Base-by-base conservation (phyloP, 1,140 invertebrate genomes). In the Neodiprion pinetum region DNA sequence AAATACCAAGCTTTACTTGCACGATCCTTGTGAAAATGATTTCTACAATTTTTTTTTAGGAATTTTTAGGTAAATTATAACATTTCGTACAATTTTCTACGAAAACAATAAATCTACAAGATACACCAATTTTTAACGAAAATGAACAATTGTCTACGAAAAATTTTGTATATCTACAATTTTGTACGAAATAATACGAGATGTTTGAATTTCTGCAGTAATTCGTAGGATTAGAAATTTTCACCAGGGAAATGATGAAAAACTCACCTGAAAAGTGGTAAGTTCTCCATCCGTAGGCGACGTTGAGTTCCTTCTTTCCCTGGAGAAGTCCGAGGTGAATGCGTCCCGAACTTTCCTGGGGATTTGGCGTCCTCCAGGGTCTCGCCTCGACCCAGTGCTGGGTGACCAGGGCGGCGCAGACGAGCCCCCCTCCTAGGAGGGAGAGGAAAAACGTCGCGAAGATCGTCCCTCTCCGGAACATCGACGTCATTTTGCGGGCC, bases 361-460 rank as follows among this genome's bases (percentile, higher is more conserved):
- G 91, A 83, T 94, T 94, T 0, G 90, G 90, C 0, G 90, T 90
- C 75, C 93, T 87, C 68, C 92, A 91, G 1, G 96, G 95, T 75
- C 89, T 90, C 0, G 96, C 94, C 48, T 93, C 92, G 1, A 96
- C 92, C 97, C 97, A 98, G 80, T 95, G 93, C 79, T 96, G 94
- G 0, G 96, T 98, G 0, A 95, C 95, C 73, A 98, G 86, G 47
- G 95, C 94, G 11, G 95, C 94, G 12, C 95, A 92, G 1, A 97
- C 90, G 66, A 98, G 84, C 8, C 93, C 95, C 70, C 97, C 93
- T 72, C 94, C 94, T 70, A 96, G 85, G 82, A 95, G 93, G 73
- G 95, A 95, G 8, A 96, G 92, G 76, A 97, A 94, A 84, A 98
- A 97, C 23, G 96, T 97, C 72, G 95, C 92, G 81, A 96, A 96